phyloP scores from a whole-genome alignment of 2,113 vertebrate genomes.

The Stomatorhinus ivindoensis region DNA sequence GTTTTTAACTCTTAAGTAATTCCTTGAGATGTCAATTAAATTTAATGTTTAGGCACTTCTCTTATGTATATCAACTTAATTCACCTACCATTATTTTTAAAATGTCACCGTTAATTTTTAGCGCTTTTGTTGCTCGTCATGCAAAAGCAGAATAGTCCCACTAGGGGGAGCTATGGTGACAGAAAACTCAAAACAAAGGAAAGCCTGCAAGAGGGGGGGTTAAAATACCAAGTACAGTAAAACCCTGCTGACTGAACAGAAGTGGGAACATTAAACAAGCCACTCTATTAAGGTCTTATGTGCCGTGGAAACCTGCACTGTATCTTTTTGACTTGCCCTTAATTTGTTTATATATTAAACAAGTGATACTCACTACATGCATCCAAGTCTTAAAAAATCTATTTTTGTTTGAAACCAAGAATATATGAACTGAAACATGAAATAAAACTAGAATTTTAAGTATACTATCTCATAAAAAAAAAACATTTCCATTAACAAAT shows the following conservation, averaged over 20 bases:
- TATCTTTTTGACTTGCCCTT: background rate
- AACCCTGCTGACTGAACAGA: background rate
- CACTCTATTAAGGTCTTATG: background rate
- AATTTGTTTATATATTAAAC: background rate
- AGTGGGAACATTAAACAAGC: background rate
- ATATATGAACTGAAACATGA: background rate
- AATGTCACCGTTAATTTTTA: background rate
- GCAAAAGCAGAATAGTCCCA: slow-evolving; percentile 31
- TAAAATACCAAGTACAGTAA: background rate
- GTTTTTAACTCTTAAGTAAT: background rate
- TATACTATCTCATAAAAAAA: background rate
- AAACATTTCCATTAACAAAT: background rate
- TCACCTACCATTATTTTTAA: background rate
- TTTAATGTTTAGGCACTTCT: background rate
- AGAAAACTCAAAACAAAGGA: slow-evolving; percentile 22
- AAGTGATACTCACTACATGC: background rate
- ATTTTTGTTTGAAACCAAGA: background rate
- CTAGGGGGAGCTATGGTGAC: slow-evolving; percentile 46
- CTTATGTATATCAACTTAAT: background rate
- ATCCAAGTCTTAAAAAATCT: background rate
- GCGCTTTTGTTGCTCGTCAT: background rate
- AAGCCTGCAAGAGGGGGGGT: background rate
- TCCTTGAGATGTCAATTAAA: background rate
- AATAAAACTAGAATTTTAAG: background rate
- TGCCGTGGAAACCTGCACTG: background rate